phyloP scores from a whole-genome alignment of 2,113 vertebrate genomes.

The Prinia subflava region DNA sequence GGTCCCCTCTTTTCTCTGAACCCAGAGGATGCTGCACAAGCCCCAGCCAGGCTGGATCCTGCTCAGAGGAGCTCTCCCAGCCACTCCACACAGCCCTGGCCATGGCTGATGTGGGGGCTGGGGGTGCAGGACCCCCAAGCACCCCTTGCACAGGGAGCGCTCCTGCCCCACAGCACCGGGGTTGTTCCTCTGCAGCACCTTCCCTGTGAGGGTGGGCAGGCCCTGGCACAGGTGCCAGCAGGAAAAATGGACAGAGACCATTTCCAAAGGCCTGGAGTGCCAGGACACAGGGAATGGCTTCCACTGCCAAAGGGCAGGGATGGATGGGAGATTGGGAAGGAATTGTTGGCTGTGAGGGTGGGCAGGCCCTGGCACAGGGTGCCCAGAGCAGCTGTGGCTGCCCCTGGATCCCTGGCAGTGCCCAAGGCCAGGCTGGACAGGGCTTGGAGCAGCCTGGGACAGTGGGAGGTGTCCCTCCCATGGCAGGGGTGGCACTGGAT shows the following conservation, averaged over 20 bases:
- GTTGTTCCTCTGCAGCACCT: not conserved
- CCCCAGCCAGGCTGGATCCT: not conserved
- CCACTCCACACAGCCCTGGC: accelerated
- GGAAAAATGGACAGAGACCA: too few relatives aligned
- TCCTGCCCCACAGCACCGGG: accelerated
- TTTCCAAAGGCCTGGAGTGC: too few relatives aligned
- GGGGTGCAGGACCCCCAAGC: not conserved
- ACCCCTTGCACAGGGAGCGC: not conserved
- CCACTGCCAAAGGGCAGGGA: too few relatives aligned
- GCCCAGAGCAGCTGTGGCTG: not conserved
- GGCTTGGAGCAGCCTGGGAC: not conserved
- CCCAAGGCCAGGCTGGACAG: accelerated
- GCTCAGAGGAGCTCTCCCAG: not conserved
- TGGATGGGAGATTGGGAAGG: too few relatives aligned
- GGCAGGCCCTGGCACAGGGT: accelerated
- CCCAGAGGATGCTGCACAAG: accelerated
- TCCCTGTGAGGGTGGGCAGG: accelerated
- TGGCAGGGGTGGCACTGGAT: not conserved
- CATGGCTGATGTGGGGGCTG: not conserved
- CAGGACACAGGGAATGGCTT: too few relatives aligned
- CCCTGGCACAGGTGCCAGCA: too few relatives aligned
- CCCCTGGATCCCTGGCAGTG: not conserved
- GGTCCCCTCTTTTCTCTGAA: not conserved
- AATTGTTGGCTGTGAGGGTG: too few relatives aligned
- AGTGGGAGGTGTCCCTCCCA: not conserved